Base-by-base conservation (phyloP, 2,797 vertebrate species). In the Cynodonichthys magdalenae region DNA sequence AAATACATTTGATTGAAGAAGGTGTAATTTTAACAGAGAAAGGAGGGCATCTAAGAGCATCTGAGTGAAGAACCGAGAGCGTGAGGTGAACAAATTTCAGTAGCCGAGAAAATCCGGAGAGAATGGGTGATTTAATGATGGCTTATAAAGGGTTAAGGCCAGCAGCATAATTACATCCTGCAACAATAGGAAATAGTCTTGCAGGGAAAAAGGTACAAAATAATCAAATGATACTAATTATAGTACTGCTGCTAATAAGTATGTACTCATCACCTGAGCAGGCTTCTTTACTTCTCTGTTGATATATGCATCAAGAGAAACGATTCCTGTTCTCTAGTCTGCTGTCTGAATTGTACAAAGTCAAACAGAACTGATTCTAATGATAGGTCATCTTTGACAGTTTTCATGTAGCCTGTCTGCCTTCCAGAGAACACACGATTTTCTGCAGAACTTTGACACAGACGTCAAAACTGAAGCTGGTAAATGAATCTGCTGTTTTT, bases 161-260 rank as follows among this genome's bases (percentile, higher is more conserved):
- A 79, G 72, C 54, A 77, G 65, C 62, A 58, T 90, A 88, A 92
- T 93, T 92, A 91, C 66, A 65, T 62, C 72, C 63, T 55, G 54
- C 41, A 77, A 68, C 66, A 77, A 69, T 67, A 69, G 80, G 54
- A 77, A 51, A 59, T 62, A 74, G 56, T 27, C 47, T 56, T 15
- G 8, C 18, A 51, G 34, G 36, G 41, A 48, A 10, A 29, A 47
- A 29, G 50, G 48, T 39, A 49, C 28, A 48, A 49, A 54, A 64
- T 53, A 66, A 77, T 54, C 67, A 71, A 52, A 77, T 54, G 20
- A 64, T 29, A 19, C 56, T 84, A 74, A 81, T 82, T 59, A 79
- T 65, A 73, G 73, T 68, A 75, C 59, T 62, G 48, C 50, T 67
- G 71, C 61, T 77, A 69, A 79, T 75, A 71, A 69, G 42, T 47